Percentiles rank a stretch among this genome's conserved stretches.
phyloP scores from a whole-genome alignment of 2,797 vertebrate genomes.

The Mionectes olivaceus region DNA sequence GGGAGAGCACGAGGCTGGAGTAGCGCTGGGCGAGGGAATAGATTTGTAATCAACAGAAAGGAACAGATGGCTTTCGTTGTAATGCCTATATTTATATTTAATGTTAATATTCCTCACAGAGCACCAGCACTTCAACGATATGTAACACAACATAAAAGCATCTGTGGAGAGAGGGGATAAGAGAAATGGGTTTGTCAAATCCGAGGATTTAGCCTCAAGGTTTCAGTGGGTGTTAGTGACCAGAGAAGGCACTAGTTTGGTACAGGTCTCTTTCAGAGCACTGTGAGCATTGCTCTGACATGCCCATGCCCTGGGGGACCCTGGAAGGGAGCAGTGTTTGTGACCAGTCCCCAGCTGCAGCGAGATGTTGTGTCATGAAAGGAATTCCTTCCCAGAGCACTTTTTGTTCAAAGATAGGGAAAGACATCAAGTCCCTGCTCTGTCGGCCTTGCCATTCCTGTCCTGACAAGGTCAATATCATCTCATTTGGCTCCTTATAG shows the following conservation, averaged over 20 bases:
- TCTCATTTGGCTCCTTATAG: background rate
- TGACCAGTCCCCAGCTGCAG: background rate
- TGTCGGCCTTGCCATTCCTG: fast-evolving
- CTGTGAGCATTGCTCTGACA: background rate
- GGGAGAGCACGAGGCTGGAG: slow-evolving; percentile 2
- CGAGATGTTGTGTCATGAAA: background rate
- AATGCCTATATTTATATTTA: slow-evolving; percentile 13
- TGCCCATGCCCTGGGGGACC: background rate
- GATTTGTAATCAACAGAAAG: background rate
- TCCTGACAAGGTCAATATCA: background rate
- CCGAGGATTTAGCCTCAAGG: fast-evolving
- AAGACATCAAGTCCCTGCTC: background rate
- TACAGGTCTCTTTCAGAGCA: background rate
- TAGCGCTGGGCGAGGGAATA: background rate
- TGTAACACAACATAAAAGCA: background rate
- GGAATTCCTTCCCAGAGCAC: background rate
- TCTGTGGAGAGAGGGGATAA: background rate
- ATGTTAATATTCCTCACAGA: background rate
- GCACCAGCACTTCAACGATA: background rate
- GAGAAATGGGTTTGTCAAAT: background rate
- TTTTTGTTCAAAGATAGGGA: background rate
- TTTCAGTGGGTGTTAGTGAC: background rate
- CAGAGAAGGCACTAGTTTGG: background rate
- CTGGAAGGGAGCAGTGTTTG: background rate
- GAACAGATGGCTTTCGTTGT: slow-evolving; percentile 34